Base-by-base conservation (phyloP, 1,140 invertebrate genomes). In the Cydia splendana region DNA sequence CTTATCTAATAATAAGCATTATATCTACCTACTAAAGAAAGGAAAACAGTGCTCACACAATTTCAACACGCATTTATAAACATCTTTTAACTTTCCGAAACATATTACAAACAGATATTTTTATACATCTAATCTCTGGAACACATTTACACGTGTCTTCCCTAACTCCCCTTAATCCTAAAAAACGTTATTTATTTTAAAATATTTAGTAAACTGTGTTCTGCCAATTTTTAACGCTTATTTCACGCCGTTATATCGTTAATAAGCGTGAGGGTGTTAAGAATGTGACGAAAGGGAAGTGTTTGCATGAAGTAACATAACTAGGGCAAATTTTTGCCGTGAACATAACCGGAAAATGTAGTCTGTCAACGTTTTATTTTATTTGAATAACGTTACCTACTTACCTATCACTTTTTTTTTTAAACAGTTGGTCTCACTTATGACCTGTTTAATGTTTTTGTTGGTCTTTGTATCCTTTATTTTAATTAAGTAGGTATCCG, bases 171-270 rank as follows among this genome's bases (percentile, higher is more conserved):
- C 9, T 62, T 62, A 20, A 20, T 20, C 51, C 51, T n/a, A n/a
- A 62, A 62, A 62, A 62, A 62, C 20, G 6, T 24, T 62, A 62
- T 62, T 62, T 62, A 62, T 28, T 74, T 38, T 15, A 30, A 0
- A 65, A 24, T 7, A 5, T 13, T 15, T 78, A 77, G 77, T 75
- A 65, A 77, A 53, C 75, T 76, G 76, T 75, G 86, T 85, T 82
- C 81, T 81, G 87, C 77, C 84, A 88, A 89, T 89, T 87, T 88
- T 82, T 78, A 76, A 80, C 82, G 82, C 83, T 84, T 86, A 87
- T 88, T 89, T 87, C 78, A 84, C 80, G 86, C 81, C 87, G 77
- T 82, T 82, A 78, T 82, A 75, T 76, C 76, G 78, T 53, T 86
- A 87, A 90, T 84, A 75, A 77, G 80, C 84, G 81, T 91, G 87